These are phyloP conservation scores for Bradypus variegatus DNA, from an alignment of 2,797 vertebrate genomes.

Conservation along the genomic window DNA sequence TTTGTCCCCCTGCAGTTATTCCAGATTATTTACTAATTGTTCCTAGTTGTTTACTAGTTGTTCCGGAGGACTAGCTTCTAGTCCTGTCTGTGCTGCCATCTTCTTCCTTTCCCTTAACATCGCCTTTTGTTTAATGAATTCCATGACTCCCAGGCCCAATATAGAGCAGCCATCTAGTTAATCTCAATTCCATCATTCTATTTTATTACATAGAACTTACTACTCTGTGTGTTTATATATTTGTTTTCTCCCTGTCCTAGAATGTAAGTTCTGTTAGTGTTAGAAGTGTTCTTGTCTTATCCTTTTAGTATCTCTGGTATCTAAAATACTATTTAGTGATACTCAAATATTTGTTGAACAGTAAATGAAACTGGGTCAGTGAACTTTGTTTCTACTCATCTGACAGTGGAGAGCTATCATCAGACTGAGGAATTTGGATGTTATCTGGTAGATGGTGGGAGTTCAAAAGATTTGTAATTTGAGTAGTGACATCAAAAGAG, in stretches of 20 bases:
- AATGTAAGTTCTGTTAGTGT: not conserved
- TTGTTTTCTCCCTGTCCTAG: not conserved
- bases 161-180: not conserved
- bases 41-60: no score
- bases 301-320: not conserved
- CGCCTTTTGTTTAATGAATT: not conserved
- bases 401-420: not conserved
- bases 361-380: constrained; percentile 23
- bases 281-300: not conserved
- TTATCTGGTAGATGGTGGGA: not conserved
- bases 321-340: not conserved
- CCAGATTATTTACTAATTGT: no score
- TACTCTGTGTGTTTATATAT: not conserved
- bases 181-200: not conserved
- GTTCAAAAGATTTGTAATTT: constrained; percentile 28
- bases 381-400: constrained; percentile 25
- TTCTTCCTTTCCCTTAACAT: not conserved
- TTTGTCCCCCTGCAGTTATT: no score
- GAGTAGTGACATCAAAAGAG: not conserved
- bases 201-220: not conserved
- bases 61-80: no score
- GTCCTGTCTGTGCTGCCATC: no score
- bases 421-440: constrained; percentile 34
- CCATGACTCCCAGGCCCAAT: not conserved
- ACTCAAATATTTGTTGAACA: constrained; percentile 42